A percentile compares a stretch with the other conserved stretches of the same genome.
These are phyloP conservation scores for Rhopilema esculentum DNA, from an alignment of 30 jellyfish, hydroid and myxozoan species.

Conservation along the genomic window DNA sequence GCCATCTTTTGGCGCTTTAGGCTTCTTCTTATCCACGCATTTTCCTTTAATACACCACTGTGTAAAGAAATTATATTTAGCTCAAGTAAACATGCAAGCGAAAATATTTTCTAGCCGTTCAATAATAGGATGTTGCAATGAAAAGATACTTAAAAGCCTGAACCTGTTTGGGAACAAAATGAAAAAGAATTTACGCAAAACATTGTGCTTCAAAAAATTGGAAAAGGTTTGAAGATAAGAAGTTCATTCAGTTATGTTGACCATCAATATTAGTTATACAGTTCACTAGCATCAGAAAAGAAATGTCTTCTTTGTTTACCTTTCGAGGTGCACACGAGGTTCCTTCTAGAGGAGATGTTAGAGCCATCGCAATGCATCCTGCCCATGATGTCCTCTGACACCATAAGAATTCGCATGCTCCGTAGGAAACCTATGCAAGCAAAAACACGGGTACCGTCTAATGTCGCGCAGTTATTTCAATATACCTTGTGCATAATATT, in stretches of 20 bases:
- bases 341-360: constrained; percentile 84
- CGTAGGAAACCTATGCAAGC: constrained; percentile 64
- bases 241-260: no score
- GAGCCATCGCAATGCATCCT: constrained; percentile 37
- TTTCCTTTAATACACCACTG: constrained; percentile 87
- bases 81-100: not conserved
- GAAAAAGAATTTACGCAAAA: no score
- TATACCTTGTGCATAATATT: not conserved
- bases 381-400: constrained; percentile 43
- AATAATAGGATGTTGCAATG: no score
- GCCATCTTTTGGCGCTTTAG: constrained; percentile 65
- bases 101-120: no score
- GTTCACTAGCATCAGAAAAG: no score
- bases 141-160: no score
- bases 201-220: no score
- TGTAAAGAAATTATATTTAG: not conserved
- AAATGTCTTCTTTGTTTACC: no score
- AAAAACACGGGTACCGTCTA: no score
- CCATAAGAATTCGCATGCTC: constrained; percentile 61
- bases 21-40: constrained; percentile 61
- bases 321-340: constrained; percentile 70
- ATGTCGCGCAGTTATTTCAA: not conserved
- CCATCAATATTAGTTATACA: no score
- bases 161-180: no score
- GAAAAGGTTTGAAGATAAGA: no score